Evolutionary conservation across 64 coral and sea anemone genomes (phyloP), one percentile per base, ranked within the genome.

Genomic region (Stichodactyla mertensii): DNA sequence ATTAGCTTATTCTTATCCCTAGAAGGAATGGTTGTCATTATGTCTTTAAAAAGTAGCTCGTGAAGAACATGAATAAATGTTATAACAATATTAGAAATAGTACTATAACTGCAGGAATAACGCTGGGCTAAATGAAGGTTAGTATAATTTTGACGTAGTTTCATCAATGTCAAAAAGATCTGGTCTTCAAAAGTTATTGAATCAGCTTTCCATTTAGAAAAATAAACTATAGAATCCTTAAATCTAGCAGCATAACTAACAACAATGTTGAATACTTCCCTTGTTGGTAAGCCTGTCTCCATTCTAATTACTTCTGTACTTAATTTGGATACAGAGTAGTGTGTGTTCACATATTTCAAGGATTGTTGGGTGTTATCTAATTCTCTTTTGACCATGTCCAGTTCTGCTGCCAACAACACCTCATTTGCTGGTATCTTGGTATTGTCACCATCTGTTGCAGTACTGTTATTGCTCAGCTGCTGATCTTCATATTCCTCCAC

Each of bases 71-170:
- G 27, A 54, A 91, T 28, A 61, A 91, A 86, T 59, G 89, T 86
- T 77, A 84, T 91, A 5, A 91, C 74, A 86, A 86, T 80, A 77
- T 91, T 91, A 51, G 71, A 55, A 78, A 86, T 91, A 71, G 89
- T 86, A 62, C 55, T 52, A 59, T 61, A 5, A 53, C 89, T 91
- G 89, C 71, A 86, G 77, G 55, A 54, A 84, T 55, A 89, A 56
- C 84, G 36, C 80, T 89, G 82, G 52, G 81, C 88, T 55, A 89
- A 80, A 51, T 90, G 82, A 51, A 90, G 53, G 28, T 84, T 84
- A 54, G 80, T 89, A 52, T 89, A 89, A 58, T 86, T 86, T 23
- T 91, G 83, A 78, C 83, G 85, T 19, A 90, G 10, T 90, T 91
- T 91, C 80, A 89, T 89, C 6, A 89, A 57, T 28, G 88, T 84